Evolutionary conservation across 2,888 invertebrate genomes (phyloP).

Genomic region (Agriopis marginaria): DNA sequence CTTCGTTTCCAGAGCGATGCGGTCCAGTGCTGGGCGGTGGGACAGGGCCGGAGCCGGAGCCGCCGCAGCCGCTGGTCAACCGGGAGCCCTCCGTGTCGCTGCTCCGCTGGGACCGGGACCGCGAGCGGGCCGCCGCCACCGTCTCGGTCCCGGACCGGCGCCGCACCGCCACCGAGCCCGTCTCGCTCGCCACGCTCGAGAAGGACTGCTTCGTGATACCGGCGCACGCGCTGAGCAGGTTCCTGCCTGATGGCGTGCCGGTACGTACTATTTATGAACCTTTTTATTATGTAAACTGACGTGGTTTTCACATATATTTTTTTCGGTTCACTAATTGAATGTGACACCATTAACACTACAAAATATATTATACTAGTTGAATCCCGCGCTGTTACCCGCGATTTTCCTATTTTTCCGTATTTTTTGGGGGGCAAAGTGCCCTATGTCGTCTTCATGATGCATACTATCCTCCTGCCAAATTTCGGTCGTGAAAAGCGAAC

Average conservation of each 20-base stretch:
- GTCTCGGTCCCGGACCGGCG: conserved; percentile 66
- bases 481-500: too few species aligned
- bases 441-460: too few species aligned
- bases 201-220: conserved; percentile 97
- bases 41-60: conserved; percentile 88
- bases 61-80: conserved; percentile 90
- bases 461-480: too few species aligned
- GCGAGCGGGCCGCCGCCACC: conserved; percentile 58
- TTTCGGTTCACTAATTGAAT: too few species aligned
- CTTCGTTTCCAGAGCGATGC: conserved; percentile 88
- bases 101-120: conserved; percentile 74
- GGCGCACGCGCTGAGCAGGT: conserved; percentile 94
- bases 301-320: too few species aligned
- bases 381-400: too few species aligned
- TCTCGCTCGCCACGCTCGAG: conserved; percentile 93
- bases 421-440: too few species aligned
- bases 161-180: conserved; percentile 89
- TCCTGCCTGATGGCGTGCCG: conserved; percentile 96
- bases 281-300: too few species aligned
- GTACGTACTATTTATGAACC: conserved; percentile 84
- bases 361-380: too few species aligned
- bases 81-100: conserved; percentile 89
- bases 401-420: too few species aligned
- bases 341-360: too few species aligned
- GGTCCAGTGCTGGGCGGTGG: conserved; percentile 89